A percentile compares a stretch with the other conserved stretches of the same genome.
Evolutionary conservation across 1,140 invertebrate species (phyloP).

Genomic region (Zaprionus inermis): DNA sequence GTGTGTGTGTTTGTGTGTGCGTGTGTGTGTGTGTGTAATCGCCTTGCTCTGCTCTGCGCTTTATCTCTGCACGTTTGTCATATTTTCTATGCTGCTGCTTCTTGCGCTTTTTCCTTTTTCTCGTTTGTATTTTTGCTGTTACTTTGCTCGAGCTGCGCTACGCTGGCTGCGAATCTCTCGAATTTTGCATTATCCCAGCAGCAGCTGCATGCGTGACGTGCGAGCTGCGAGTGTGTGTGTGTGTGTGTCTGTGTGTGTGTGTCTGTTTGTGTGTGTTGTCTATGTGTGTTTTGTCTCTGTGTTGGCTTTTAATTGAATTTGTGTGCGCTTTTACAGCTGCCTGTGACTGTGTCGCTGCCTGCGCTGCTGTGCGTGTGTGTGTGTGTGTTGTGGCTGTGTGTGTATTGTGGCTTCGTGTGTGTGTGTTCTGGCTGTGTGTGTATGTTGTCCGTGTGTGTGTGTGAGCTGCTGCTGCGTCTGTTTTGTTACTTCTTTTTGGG

Average conservation of each 20-base stretch:
- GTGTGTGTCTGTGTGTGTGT: not conserved
- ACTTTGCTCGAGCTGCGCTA: slow-evolving; percentile 1
- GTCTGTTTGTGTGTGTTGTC: not conserved
- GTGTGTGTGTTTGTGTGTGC: too few species aligned
- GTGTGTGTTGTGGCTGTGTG: not conserved
- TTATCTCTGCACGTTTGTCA: slow-evolving; percentile 48
- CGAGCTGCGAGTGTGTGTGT: not conserved
- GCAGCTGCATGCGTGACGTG: slow-evolving; percentile 20
- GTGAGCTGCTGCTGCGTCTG: not conserved
- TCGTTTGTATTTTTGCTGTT: slow-evolving; percentile 12
- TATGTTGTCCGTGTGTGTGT: not conserved
- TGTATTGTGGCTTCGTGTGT: not conserved
- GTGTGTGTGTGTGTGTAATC: slow-evolving; percentile 11
- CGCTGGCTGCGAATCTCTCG: slow-evolving; percentile 9
- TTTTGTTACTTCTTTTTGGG: too few species aligned
- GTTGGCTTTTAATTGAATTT: slow-evolving; percentile 42
- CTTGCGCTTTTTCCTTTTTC: not conserved
- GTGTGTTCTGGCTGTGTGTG: slow-evolving; percentile 13
- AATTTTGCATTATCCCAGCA: slow-evolving; percentile 37
- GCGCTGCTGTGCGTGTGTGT: too few species aligned
- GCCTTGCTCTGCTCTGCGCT: not conserved
- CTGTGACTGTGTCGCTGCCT: not conserved
- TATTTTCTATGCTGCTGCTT: slow-evolving; percentile 11
- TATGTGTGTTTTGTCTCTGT: slow-evolving; percentile 2
- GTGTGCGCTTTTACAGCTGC: slow-evolving; percentile 3